Evolutionary conservation across 2,888 invertebrate species (phyloP).

Genomic region (Exephanes ischioxanthus): DNA sequence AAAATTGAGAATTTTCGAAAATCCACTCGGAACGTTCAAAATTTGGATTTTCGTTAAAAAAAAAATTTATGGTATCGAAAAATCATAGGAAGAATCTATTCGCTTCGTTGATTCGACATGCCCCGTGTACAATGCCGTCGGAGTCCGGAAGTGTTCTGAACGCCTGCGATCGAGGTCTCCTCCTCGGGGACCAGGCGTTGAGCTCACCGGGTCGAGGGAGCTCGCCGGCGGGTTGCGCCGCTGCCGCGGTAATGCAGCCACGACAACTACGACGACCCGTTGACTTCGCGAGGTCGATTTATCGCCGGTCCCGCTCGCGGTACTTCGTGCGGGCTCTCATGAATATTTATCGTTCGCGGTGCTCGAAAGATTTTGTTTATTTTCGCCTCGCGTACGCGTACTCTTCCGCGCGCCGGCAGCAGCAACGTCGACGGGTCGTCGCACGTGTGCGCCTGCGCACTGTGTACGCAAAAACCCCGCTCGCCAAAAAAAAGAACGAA

Average conservation of each 20-base stretch:
- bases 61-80: too few relatives aligned
- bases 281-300: constrained; percentile 75
- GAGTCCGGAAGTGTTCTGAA: constrained; percentile 59
- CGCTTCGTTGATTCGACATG: background rate
- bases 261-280: constrained; percentile 69
- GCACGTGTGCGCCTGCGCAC: constrained; percentile 16
- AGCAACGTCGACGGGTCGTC: constrained; percentile 31
- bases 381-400: constrained; percentile 63
- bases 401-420: constrained; percentile 39
- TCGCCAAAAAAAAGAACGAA: background rate
- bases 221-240: constrained; percentile 32
- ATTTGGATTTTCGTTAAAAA: too few relatives aligned
- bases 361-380: constrained; percentile 71
- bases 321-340: constrained; percentile 70
- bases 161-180: constrained; percentile 37
- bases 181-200: constrained; percentile 60
- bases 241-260: constrained; percentile 34
- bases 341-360: constrained; percentile 75
- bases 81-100: background rate
- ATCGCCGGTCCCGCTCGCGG: constrained; percentile 67
- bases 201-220: constrained; percentile 60
- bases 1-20: too few relatives aligned
- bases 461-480: constrained; percentile 5
- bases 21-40: too few relatives aligned
- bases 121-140: background rate